These are phyloP conservation scores for Micronisus gabar DNA, from an alignment of 2,113 vertebrate species.

Conservation along the genomic window DNA sequence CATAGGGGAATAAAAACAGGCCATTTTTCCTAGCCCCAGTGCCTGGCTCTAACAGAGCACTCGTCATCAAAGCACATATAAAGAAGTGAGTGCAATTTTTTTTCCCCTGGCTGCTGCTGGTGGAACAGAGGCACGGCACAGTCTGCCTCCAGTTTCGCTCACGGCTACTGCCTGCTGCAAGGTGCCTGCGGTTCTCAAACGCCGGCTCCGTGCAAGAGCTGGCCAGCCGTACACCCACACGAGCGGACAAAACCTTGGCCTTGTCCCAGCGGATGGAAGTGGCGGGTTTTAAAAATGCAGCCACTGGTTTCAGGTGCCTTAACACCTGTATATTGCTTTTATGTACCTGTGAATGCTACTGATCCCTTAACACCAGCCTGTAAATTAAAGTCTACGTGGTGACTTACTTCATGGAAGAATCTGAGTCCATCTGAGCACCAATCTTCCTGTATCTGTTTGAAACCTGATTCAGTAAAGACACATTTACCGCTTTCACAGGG, in stretches of 20 bases:
- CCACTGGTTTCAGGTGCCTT: background rate
- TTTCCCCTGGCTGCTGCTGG: background rate
- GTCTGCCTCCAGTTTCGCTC: background rate
- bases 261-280: background rate
- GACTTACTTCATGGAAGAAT: background rate
- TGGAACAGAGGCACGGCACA: background rate
- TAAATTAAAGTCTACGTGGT: background rate
- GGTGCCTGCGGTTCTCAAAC: rapidly evolving
- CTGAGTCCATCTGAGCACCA: background rate
- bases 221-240: rapidly evolving
- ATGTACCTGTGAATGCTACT: background rate
- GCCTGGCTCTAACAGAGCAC: background rate
- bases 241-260: rapidly evolving
- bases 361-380: background rate
- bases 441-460: background rate
- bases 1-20: background rate
- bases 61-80: background rate
- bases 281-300: background rate
- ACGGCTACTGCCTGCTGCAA: background rate
- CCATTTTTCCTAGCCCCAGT: background rate
- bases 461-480: background rate
- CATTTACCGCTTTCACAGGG: background rate
- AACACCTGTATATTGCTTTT: background rate
- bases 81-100: background rate
- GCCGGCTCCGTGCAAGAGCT: background rate